These are phyloP conservation scores for Peromyscus polionotus DNA, from an alignment of 2,113 vertebrate genomes.

Conservation along the genomic window DNA sequence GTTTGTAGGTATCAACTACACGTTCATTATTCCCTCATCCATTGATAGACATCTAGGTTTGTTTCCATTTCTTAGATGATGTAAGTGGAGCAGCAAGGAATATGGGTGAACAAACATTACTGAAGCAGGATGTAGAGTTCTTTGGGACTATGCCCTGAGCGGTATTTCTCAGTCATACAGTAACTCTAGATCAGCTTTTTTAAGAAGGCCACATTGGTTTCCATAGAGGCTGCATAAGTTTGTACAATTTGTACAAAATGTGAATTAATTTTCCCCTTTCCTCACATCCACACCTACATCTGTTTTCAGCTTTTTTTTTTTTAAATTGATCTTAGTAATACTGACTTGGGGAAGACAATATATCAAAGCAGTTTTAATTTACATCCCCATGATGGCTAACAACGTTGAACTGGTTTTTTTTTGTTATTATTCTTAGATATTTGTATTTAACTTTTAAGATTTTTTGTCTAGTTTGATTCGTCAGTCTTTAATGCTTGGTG, in stretches of 20 bases:
- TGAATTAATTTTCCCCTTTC: not conserved
- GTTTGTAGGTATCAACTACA: not conserved
- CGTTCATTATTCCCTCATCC: not conserved
- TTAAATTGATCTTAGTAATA: not conserved
- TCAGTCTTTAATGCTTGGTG: not conserved
- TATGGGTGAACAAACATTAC: not conserved
- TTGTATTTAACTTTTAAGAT: not conserved
- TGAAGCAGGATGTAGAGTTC: too few species aligned
- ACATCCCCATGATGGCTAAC: not conserved
- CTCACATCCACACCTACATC: not conserved
- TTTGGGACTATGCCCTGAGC: too few species aligned
- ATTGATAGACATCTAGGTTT: not conserved
- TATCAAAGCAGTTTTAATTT: not conserved
- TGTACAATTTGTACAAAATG: not conserved
- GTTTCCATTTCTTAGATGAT: not conserved
- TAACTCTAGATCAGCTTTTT: not conserved
- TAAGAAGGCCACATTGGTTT: not conserved
- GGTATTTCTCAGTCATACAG: not conserved
- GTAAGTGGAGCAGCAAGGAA: not conserved
- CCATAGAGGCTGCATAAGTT: not conserved
- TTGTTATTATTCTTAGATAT: not conserved
- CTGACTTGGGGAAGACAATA: not conserved
- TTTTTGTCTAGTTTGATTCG: not conserved
- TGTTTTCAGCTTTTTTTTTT: not conserved
- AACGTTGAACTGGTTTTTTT: too few species aligned